Evolutionary conservation across 2,113 vertebrate species (phyloP).

Genomic region (Chamaea fasciata): DNA sequence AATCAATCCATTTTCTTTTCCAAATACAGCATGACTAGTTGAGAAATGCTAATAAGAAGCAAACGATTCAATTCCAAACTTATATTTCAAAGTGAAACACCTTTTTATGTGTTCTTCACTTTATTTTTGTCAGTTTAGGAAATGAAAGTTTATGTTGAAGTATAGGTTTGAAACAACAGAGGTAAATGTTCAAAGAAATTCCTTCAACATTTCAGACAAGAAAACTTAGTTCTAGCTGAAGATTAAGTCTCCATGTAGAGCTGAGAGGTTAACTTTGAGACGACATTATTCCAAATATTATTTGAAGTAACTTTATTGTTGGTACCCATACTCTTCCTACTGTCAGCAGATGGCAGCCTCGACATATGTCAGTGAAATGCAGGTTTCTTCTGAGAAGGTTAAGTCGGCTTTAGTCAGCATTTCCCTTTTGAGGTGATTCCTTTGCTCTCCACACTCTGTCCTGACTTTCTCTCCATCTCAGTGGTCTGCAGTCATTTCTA

Average conservation of each 20-base stretch:
- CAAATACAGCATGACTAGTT: not conserved
- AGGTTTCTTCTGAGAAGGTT: fast-evolving
- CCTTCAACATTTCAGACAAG: not conserved
- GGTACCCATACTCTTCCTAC: not conserved
- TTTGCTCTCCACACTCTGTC: not conserved
- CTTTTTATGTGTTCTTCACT: not conserved
- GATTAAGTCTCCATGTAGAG: not conserved
- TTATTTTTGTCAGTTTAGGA: not conserved
- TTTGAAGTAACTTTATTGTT: not conserved
- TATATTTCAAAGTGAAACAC: not conserved
- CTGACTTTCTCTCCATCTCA: not conserved
- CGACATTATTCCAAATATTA: not conserved
- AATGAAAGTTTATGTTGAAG: not conserved
- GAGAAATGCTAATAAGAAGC: not conserved
- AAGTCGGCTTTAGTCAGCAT: fast-evolving
- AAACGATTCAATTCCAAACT: not conserved
- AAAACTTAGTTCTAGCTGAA: not conserved
- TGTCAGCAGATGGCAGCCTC: conserved; percentile 56
- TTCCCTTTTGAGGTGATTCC: not conserved
- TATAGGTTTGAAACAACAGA: not conserved
- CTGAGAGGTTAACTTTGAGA: not conserved
- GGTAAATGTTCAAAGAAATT: not conserved
- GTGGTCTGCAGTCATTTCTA: not conserved
- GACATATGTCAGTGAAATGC: not conserved
- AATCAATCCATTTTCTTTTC: fast-evolving